Evolutionary conservation across 2,888 invertebrate species (phyloP), one percentile per base, ranked within the genome.

Genomic region (Clistopyga incitator): DNA sequence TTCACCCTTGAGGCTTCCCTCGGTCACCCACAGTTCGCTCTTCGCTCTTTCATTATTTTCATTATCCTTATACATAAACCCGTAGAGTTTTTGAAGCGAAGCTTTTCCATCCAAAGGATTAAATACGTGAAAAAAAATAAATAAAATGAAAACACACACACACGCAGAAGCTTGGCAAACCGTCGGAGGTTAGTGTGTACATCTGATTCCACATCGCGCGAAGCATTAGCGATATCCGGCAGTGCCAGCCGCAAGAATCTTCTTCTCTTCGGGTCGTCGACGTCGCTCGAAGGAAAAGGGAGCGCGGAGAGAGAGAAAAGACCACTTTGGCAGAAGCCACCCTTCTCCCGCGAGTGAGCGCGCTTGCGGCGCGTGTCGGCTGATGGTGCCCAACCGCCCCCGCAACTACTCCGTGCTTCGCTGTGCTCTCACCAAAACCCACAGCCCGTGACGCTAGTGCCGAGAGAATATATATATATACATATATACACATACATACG

Each of bases 341-440:
- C 78, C 78, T 80, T 79, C 84, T 74, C 72, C 61, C 13, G 61
- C 34, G 75, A 65, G 67, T 42, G 47, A 50, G 79, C 76, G 68
- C 68, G 74, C 82, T 29, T 29, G 82, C 68, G 84, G 84, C 78
- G 86, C 81, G 79, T 64, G 50, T 78, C 77, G 87, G 86, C 86
- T 50, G 65, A 23, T 50, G 54, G 65, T 54, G 64, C 50, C 61
- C 61, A 29, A 61, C 29, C 61, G 29, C 29, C 61, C n/a, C 61
- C 8, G 3, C 8, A 34, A 34, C 61, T n/a, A 61, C 56, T 56
- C 56, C 3, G 13, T 4, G 56, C 56, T 23, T 11, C n/a, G 56
- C 56, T 25, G 2, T 25, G n/a, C 61, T 61, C 61, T 34, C 34
- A 29, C 34, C 61, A 34, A 61, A 61, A 61, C 61, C 34, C 61